Conservation (phyloP, 2,888 invertebrate species). For the Brenthis ino region DNA sequence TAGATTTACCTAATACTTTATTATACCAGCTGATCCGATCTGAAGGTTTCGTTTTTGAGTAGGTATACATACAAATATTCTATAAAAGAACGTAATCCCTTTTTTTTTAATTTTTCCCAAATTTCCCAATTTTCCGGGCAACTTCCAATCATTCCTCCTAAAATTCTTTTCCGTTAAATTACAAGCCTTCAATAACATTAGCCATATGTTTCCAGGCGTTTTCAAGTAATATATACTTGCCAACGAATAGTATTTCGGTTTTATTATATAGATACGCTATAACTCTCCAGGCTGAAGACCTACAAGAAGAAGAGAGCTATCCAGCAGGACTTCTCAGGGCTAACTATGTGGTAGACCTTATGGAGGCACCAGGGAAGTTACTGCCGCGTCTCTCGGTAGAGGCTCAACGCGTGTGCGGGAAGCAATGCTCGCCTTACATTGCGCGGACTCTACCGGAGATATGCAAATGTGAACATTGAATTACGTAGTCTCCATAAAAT, state of each 20-base stretch:
- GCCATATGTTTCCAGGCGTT: too few species aligned
- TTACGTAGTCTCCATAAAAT: not conserved
- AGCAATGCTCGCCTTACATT: conserved; percentile 51
- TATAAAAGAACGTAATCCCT: too few species aligned
- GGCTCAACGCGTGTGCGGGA: conserved; percentile 58
- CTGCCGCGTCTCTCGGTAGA: conserved; percentile 59
- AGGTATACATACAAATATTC: too few species aligned
- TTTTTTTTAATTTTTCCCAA: not conserved
- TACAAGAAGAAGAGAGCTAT: conserved; percentile 50
- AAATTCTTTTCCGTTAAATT: too few species aligned
- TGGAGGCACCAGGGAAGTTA: conserved; percentile 72
- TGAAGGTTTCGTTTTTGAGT: too few species aligned
- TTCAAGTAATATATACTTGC: too few species aligned
- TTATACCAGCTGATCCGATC: too few species aligned
- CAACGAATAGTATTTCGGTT: too few species aligned
- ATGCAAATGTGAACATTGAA: conserved; percentile 50
- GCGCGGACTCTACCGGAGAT: conserved; percentile 48
- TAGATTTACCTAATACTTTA: too few species aligned
- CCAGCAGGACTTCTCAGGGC: conserved; percentile 81
- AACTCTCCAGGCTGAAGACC: conserved; percentile 33
- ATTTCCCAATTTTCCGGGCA: not conserved
- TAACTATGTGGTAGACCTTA: conserved; percentile 85
- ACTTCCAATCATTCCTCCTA: too few species aligned
- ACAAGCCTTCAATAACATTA: too few species aligned
- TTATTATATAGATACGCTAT: too few species aligned